phyloP scores from a whole-genome alignment of 2,113 vertebrate species.

The Callipepla californica region DNA sequence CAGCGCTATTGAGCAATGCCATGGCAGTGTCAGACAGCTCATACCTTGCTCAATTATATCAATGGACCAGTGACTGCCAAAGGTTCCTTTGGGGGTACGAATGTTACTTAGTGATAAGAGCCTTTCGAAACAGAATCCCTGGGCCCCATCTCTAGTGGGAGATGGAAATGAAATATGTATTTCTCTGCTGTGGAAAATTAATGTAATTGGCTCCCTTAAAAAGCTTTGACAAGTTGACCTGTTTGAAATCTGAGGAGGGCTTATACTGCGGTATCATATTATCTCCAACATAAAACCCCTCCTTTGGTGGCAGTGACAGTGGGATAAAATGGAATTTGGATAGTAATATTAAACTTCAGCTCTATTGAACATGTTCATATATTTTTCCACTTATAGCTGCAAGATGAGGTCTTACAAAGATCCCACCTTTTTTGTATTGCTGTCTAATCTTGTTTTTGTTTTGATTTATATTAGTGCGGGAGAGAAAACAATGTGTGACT shows the following conservation, averaged over 20 bases:
- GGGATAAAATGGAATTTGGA: slow-evolving; percentile 79
- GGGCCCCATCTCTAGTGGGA: slow-evolving; percentile 91
- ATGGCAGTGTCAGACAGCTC: slow-evolving; percentile 84
- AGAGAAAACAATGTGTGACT: slow-evolving; percentile 17
- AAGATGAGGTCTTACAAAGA: slow-evolving; percentile 51
- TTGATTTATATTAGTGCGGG: slow-evolving; percentile 28
- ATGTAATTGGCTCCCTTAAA: slow-evolving; percentile 90
- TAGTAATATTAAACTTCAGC: slow-evolving; percentile 73
- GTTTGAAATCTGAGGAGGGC: slow-evolving; percentile 84
- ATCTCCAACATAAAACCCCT: slow-evolving; percentile 75
- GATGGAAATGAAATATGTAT: slow-evolving; percentile 93
- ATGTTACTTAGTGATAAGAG: slow-evolving; percentile 98
- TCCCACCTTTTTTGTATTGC: slow-evolving; percentile 31
- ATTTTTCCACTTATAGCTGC: slow-evolving; percentile 63
- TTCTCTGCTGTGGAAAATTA: slow-evolving; percentile 91
- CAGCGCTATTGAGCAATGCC: slow-evolving; percentile 82
- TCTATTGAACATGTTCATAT: slow-evolving; percentile 50
- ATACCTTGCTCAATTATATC: slow-evolving; percentile 93
- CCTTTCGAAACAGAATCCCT: slow-evolving; percentile 89
- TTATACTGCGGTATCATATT: slow-evolving; percentile 77
- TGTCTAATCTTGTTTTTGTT: slow-evolving; percentile 12
- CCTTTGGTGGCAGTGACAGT: slow-evolving; percentile 60
- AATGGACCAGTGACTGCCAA: slow-evolving; percentile 93
- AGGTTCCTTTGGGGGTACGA: slow-evolving; percentile 92
- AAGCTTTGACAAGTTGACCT: slow-evolving; percentile 88